A percentile compares a stretch with the other conserved stretches of the same genome.
Evolutionary conservation across 2,113 vertebrate genomes (phyloP).

Genomic region (Apeltes quadracus): DNA sequence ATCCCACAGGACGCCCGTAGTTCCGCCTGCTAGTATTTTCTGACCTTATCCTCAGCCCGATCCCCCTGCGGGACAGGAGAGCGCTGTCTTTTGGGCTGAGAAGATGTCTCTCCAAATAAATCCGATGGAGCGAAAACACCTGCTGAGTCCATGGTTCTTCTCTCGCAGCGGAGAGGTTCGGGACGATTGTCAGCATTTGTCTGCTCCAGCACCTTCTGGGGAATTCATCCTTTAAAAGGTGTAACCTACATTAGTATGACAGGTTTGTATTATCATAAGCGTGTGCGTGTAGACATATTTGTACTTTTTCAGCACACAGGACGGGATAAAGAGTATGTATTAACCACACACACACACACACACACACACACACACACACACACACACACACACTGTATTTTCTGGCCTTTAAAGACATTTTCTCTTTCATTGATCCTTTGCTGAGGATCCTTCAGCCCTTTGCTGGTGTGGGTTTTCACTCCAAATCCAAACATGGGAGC

Average conservation of each 20-base stretch:
- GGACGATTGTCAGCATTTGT: background rate
- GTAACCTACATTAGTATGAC: too few species aligned
- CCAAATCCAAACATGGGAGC: background rate
- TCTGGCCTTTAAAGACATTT: background rate
- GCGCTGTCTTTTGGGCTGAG: slow-evolving; percentile 21
- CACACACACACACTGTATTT: background rate
- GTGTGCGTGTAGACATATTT: background rate
- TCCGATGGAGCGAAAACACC: slow-evolving; percentile 7
- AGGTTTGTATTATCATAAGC: too few species aligned
- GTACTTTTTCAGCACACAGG: background rate
- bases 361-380: too few species aligned
- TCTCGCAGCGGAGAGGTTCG: background rate
- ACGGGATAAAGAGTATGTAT: background rate
- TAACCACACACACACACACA: too few species aligned
- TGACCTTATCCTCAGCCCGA: slow-evolving; percentile 25
- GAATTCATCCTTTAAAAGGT: background rate
- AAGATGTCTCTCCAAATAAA: slow-evolving; percentile 41
- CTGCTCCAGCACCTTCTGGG: background rate
- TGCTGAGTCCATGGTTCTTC: slow-evolving; percentile 25
- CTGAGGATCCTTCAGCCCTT: background rate
- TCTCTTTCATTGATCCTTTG: background rate
- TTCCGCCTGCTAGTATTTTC: slow-evolving; percentile 27
- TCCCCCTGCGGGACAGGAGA: slow-evolving; percentile 22
- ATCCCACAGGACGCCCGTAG: background rate
- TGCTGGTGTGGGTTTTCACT: background rate